These are phyloP conservation scores for Dinomys branickii DNA, from an alignment of 2,113 vertebrate genomes.

Conservation along the genomic window DNA sequence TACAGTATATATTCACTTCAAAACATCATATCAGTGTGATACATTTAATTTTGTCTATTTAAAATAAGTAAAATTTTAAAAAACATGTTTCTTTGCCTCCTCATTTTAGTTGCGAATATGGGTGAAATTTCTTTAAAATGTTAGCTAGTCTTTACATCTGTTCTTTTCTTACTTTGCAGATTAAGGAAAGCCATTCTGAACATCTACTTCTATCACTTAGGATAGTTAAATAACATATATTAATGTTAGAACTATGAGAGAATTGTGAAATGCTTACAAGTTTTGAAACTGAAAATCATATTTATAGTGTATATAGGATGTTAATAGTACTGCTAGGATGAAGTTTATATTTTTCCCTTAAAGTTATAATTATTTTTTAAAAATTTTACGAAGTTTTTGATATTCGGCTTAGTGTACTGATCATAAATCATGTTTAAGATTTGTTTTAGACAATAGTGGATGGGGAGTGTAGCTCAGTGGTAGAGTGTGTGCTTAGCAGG, in stretches of 20 bases:
- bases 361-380: background rate
- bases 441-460: background rate
- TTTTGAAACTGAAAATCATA: background rate
- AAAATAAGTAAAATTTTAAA: too few relatives aligned
- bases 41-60: too few relatives aligned
- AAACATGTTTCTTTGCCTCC: too few relatives aligned
- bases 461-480: background rate
- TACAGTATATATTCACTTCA: too few relatives aligned
- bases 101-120: too few relatives aligned
- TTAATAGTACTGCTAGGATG: background rate
- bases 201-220: too few relatives aligned
- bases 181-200: too few relatives aligned
- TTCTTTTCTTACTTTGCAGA: too few relatives aligned
- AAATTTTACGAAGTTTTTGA: background rate
- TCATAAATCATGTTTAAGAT: background rate
- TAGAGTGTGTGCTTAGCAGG: background rate
- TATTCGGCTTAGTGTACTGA: background rate
- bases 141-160: too few relatives aligned
- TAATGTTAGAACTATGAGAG: background rate
- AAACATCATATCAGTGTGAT: too few relatives aligned
- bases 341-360: background rate
- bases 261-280: background rate
- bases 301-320: background rate
- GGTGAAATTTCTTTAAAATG: too few relatives aligned
- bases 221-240: too few relatives aligned